Evolutionary conservation across 2,797 vertebrate genomes (phyloP).

Genomic region (Bradypodion pumilum): DNA sequence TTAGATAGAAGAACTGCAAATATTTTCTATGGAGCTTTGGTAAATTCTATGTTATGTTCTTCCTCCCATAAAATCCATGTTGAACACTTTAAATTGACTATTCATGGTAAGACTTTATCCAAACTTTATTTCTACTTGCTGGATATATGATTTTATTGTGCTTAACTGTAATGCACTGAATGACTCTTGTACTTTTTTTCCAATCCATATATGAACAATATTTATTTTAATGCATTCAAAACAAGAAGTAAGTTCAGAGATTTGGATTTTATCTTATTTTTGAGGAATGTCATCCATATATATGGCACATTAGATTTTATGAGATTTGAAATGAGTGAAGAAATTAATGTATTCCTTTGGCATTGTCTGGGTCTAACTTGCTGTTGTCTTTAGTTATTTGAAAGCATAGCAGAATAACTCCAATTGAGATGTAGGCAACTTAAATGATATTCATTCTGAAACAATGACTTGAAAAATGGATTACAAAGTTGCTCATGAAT

Average conservation of each 20-base stretch:
- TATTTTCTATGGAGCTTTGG: neutral
- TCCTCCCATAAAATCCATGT: neutral
- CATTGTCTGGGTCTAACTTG: neutral
- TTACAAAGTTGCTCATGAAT: neutral
- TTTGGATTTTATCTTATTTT: too few relatives aligned
- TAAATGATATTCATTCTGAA: conserved; percentile 5
- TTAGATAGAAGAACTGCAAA: neutral
- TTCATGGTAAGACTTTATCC: neutral
- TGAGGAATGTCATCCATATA: too few relatives aligned
- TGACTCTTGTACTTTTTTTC: too few relatives aligned
- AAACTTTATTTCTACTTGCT: too few relatives aligned
- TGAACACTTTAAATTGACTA: neutral
- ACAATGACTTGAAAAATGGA: rapidly evolving
- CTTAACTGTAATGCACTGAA: too few relatives aligned
- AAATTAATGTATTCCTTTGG: neutral
- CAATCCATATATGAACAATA: neutral
- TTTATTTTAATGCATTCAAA: neutral
- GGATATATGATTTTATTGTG: too few relatives aligned
- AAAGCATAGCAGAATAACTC: conserved; percentile 27
- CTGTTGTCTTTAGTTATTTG: neutral
- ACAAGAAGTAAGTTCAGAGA: conserved; percentile 10
- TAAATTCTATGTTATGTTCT: neutral
- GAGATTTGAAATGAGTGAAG: neutral
- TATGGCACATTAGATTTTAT: neutral
- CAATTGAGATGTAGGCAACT: neutral